A percentile compares a stretch with the other conserved stretches of the same genome.
phyloP scores from a whole-genome alignment of 1,140 invertebrate genomes.

The Druon quercuslanigerum region DNA sequence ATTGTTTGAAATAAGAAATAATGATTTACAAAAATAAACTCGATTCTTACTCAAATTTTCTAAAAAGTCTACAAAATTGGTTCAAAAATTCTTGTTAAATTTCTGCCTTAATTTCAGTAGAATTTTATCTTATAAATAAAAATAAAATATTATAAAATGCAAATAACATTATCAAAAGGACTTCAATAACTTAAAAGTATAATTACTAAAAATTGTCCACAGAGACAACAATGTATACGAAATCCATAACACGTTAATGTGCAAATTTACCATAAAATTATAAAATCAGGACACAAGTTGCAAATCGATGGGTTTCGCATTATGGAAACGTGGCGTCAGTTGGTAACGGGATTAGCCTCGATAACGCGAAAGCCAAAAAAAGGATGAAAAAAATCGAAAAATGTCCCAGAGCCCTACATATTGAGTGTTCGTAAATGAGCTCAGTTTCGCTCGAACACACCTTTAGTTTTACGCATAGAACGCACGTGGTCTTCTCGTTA shows the following conservation, averaged over 20 bases:
- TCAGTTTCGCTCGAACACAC: slow-evolving; percentile 35
- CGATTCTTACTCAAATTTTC: too few species aligned
- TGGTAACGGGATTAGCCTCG: slow-evolving; percentile 37
- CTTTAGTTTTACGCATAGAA: slow-evolving; percentile 61
- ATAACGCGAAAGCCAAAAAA: slow-evolving; percentile 41
- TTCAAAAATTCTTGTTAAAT: too few species aligned
- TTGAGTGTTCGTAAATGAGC: slow-evolving; percentile 40
- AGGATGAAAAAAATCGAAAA: slow-evolving; percentile 52
- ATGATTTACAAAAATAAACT: too few species aligned
- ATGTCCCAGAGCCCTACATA: slow-evolving; percentile 70
- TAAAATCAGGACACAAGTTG: neutral
- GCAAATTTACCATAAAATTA: neutral
- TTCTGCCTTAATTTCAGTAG: too few species aligned
- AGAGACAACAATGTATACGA: neutral
- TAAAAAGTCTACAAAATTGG: too few species aligned
- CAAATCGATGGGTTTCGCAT: slow-evolving; percentile 17
- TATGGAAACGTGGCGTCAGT: slow-evolving; percentile 3
- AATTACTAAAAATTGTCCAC: neutral
- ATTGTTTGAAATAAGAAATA: too few species aligned
- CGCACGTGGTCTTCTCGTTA: slow-evolving; percentile 65
- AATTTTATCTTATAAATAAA: too few species aligned
- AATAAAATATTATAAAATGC: too few species aligned
- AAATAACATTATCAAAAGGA: too few species aligned
- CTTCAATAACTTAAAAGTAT: too few species aligned
- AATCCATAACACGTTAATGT: slow-evolving; percentile 4